Evolutionary conservation across 2,797 vertebrate genomes (phyloP).

Genomic region (Sebastes vulpes): DNA sequence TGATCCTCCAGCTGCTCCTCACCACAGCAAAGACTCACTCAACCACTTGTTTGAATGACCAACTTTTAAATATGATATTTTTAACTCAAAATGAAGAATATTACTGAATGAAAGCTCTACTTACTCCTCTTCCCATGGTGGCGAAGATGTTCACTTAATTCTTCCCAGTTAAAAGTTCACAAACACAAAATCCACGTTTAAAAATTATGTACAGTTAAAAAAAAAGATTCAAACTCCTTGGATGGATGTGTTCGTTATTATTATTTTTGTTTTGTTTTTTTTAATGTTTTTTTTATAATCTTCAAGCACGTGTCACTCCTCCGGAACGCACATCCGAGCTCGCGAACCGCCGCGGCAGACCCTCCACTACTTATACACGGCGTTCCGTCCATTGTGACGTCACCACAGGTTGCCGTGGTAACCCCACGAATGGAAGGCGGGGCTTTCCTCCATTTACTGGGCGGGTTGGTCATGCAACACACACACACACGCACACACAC

Average conservation of each 20-base stretch:
- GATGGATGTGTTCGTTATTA: conserved; percentile 33
- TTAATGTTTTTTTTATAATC: not conserved
- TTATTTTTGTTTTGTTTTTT: not conserved
- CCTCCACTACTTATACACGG: conserved; percentile 79
- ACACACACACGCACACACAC: not conserved
- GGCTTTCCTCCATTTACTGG: conserved; percentile 58
- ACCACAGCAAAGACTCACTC: not conserved
- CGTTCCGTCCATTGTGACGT: conserved; percentile 83
- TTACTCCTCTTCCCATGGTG: conserved; percentile 88
- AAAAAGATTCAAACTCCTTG: conserved; percentile 23
- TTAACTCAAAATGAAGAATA: not conserved
- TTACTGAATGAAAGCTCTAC: conserved; percentile 53
- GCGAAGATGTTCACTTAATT: conserved; percentile 40
- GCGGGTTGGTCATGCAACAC: not conserved
- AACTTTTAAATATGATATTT: not conserved
- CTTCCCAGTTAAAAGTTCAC: conserved; percentile 51
- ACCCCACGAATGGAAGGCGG: conserved; percentile 80
- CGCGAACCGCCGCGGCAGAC: conserved; percentile 45
- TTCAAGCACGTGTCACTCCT: conserved; percentile 75
- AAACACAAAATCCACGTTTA: conserved; percentile 61
- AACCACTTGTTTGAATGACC: not conserved
- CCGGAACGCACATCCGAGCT: conserved; percentile 73
- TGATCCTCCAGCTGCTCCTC: too few relatives aligned
- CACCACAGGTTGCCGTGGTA: conserved; percentile 81
- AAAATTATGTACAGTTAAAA: conserved; percentile 53